Evolutionary conservation across 2,113 vertebrate species (phyloP).

Genomic region (Laterallus jamaicensis): DNA sequence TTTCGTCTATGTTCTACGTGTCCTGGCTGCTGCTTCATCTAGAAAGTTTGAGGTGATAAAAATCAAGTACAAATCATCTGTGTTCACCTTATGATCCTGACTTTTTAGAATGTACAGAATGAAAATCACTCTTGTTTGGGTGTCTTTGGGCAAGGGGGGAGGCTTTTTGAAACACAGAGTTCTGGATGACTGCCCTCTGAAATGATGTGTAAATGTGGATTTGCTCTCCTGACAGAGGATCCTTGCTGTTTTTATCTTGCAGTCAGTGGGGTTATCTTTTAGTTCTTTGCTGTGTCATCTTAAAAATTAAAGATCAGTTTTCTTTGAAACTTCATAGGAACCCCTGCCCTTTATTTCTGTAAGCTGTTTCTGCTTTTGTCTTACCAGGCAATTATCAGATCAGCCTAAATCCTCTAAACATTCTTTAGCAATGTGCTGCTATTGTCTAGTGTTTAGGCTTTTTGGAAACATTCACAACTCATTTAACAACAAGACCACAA

Average conservation of each 20-base stretch:
- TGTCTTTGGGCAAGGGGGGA: background rate
- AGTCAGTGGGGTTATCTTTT: background rate
- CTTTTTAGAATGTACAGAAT: background rate
- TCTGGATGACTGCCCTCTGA: background rate
- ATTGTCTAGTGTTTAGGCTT: background rate
- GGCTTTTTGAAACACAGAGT: rapidly evolving
- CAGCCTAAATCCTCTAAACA: background rate
- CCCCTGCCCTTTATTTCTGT: background rate
- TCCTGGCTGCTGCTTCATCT: conserved; percentile 15
- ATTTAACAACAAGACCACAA: background rate
- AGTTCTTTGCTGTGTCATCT: background rate
- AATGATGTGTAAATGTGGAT: background rate
- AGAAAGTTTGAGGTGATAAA: background rate
- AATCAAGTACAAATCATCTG: background rate
- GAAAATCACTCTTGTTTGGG: background rate
- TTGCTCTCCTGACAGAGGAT: background rate
- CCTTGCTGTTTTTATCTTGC: background rate
- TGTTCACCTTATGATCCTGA: background rate
- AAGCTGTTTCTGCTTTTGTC: conserved; percentile 5
- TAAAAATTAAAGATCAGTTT: background rate
- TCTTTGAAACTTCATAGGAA: background rate
- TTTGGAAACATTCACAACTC: conserved; percentile 34
- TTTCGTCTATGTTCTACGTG: conserved; percentile 1
- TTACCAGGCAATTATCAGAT: conserved; percentile 33
- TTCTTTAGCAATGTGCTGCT: conserved; percentile 46